Conservation (phyloP, 2,888 invertebrate species). For the Rhagonycha lutea region DNA sequence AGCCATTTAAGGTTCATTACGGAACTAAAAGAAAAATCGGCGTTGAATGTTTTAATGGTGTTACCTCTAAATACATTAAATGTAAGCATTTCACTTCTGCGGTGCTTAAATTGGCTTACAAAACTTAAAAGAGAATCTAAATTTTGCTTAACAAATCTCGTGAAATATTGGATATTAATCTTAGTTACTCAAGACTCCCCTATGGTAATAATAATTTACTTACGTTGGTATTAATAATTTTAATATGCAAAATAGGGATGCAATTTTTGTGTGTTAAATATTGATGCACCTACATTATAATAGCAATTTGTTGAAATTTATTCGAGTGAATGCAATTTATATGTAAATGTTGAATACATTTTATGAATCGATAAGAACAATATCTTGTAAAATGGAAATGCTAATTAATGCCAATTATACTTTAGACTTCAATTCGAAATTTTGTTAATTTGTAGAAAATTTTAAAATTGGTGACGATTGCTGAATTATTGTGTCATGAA, state of each 20-base stretch:
- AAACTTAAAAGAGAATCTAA: slow-evolving; percentile 5
- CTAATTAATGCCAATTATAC: not conserved
- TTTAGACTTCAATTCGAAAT: not conserved
- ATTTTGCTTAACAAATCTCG: slow-evolving; percentile 1
- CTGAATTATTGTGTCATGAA: not conserved
- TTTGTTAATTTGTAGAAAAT: not conserved
- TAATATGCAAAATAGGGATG: not conserved
- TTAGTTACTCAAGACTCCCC: not conserved
- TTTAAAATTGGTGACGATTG: not conserved
- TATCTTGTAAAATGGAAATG: not conserved
- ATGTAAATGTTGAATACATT: not conserved
- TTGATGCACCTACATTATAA: not conserved
- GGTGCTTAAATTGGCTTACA: slow-evolving; percentile 14
- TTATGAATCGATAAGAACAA: not conserved
- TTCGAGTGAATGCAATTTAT: not conserved
- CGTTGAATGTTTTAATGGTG: slow-evolving; percentile 7
- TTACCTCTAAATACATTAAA: slow-evolving; percentile 10
- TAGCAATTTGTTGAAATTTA: not conserved
- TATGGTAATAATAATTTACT: not conserved
- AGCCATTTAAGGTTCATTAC: slow-evolving; percentile 16
- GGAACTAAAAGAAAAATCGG: slow-evolving; percentile 14
- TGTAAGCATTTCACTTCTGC: slow-evolving; percentile 6
- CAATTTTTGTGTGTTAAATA: not conserved
- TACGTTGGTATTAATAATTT: not conserved
- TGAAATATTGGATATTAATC: slow-evolving; percentile 13